Evolutionary conservation across 1,140 invertebrate genomes (phyloP).

Genomic region (Trigoniulus corallinus): DNA sequence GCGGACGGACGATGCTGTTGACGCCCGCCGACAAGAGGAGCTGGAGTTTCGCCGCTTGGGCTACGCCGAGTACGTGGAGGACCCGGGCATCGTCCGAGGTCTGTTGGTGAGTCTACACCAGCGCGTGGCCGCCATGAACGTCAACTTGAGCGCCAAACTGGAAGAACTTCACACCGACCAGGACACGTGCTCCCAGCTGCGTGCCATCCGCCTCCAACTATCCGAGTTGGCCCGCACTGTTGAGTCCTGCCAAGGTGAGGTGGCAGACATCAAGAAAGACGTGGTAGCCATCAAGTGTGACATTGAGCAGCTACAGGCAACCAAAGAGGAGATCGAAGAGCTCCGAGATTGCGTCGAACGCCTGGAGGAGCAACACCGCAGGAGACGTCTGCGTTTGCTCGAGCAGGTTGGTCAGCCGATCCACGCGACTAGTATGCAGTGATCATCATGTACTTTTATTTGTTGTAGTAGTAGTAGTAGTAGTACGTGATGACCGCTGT

Average conservation of each 20-base stretch:
- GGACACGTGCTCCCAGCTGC: constrained; percentile 27
- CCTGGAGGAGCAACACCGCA: constrained; percentile 70
- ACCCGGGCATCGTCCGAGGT: constrained; percentile 4
- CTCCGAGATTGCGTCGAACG: constrained; percentile 74
- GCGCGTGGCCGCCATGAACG: constrained; percentile 89
- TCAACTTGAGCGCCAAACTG: constrained; percentile 78
- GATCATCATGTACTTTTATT: background rate
- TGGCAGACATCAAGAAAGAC: constrained; percentile 73
- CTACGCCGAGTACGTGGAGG: constrained; percentile 1
- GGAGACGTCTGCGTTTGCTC: constrained; percentile 63
- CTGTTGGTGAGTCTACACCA: constrained; percentile 53
- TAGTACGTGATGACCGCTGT: too few species aligned
- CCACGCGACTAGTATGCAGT: background rate
- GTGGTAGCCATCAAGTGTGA: constrained; percentile 88
- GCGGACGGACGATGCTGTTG: background rate
- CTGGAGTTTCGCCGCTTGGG: constrained; percentile 1
- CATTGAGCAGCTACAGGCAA: constrained; percentile 76
- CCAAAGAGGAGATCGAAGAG: constrained; percentile 85
- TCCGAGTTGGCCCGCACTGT: constrained; percentile 83
- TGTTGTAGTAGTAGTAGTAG: too few species aligned
- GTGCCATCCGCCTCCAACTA: constrained; percentile 48
- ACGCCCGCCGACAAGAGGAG: background rate
- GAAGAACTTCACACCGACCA: constrained; percentile 64
- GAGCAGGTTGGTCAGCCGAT: constrained; percentile 51
- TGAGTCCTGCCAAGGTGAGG: constrained; percentile 81